These are phyloP conservation scores for Magallana ariakensis DNA, from an alignment of 1,140 invertebrate genomes.

Conservation along the genomic window DNA sequence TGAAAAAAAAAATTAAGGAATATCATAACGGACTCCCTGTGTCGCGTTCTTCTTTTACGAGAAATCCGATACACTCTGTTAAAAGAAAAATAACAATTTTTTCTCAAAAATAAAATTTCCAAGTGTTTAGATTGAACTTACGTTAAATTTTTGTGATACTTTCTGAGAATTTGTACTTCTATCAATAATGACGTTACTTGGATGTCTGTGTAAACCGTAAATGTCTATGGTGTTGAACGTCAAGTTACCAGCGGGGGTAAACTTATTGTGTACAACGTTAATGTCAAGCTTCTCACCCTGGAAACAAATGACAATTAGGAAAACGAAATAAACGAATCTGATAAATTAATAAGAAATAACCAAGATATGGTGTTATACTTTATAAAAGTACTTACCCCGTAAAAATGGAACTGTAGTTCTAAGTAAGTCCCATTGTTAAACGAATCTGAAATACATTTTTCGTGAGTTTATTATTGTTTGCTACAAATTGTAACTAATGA, in stretches of 20 bases:
- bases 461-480: no score
- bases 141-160: not conserved
- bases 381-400: not conserved
- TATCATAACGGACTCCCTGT: no score
- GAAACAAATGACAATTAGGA: not conserved
- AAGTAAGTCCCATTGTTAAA: not conserved
- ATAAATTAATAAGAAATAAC: not conserved
- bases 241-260: not conserved
- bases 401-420: not conserved
- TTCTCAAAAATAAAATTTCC: no score
- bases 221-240: slow-evolving; percentile 50
- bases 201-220: slow-evolving; percentile 38
- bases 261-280: slow-evolving; percentile 46
- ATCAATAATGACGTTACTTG: not conserved
- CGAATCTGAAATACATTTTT: not conserved
- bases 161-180: not conserved
- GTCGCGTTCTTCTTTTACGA: no score
- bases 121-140: not conserved
- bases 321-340: not conserved
- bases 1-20: not conserved
- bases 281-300: slow-evolving; percentile 44
- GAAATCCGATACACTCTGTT: no score
- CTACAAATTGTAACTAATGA: no score
- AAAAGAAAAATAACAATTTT: no score
- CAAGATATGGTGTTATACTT: not conserved